phyloP scores from a whole-genome alignment of 92 coral and sea anemone species.

The Heliopora coerulea region DNA sequence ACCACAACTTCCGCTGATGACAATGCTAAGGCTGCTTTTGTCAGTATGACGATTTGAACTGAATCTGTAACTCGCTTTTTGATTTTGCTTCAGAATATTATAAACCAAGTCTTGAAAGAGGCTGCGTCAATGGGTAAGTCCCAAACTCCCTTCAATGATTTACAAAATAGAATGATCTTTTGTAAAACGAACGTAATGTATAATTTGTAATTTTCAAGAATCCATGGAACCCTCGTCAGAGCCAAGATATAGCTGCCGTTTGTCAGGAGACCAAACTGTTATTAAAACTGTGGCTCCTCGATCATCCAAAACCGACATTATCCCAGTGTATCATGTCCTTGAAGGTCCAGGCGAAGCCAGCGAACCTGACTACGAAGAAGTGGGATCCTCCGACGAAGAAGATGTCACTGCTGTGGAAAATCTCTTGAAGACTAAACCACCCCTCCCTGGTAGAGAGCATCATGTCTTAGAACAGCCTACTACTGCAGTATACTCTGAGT shows the following conservation, averaged over 20 bases:
- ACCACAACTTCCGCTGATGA: too few species aligned
- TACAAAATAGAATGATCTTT: too few species aligned
- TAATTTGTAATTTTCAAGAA: neutral
- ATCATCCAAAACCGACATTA: neutral
- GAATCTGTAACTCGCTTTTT: too few species aligned
- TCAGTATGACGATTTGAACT: too few species aligned
- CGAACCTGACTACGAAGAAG: conserved; percentile 36
- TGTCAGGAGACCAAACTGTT: conserved; percentile 20
- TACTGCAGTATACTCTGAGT: neutral
- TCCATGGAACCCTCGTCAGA: conserved; percentile 7
- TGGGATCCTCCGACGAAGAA: conserved; percentile 17
- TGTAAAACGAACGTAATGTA: neutral
- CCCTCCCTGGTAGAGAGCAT: conserved; percentile 23
- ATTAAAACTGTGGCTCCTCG: neutral
- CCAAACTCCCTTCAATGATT: neutral
- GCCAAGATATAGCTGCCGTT: conserved; percentile 29
- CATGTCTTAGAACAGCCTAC: neutral
- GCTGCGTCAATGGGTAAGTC: conserved; percentile 29
- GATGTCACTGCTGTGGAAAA: neutral
- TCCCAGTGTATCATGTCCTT: conserved; percentile 15
- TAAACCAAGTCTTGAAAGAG: conserved; percentile 21
- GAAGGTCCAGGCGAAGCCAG: conserved; percentile 12
- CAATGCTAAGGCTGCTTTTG: too few species aligned
- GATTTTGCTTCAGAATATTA: conserved; percentile 6
- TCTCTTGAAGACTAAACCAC: conserved; percentile 5